Evolutionary conservation across 2,113 vertebrate genomes (phyloP).

Genomic region (Calyptommatus sinebrachiatus): DNA sequence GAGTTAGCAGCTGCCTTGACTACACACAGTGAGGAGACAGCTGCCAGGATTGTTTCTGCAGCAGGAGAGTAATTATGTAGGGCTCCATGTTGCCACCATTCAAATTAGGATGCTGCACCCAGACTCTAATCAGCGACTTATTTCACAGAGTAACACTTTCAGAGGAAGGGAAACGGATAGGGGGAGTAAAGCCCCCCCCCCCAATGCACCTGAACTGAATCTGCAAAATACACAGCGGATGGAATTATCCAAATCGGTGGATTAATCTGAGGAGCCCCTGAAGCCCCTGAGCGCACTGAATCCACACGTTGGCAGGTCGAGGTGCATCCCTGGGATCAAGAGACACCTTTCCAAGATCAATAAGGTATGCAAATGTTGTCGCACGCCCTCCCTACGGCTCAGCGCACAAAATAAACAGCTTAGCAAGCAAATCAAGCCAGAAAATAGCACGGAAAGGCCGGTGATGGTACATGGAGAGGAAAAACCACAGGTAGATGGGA

Average conservation of each 20-base stretch:
- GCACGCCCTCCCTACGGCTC: background rate
- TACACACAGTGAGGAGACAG: no score
- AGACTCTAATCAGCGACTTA: background rate
- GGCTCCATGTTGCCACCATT: background rate
- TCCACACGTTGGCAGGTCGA: background rate
- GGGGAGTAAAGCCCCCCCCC: no score
- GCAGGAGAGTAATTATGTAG: conserved; percentile 4
- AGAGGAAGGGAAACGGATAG: no score
- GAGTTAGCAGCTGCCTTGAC: background rate
- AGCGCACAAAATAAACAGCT: background rate
- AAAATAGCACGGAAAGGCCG: no score
- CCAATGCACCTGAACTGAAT: background rate
- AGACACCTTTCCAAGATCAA: background rate
- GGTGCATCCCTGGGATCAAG: background rate
- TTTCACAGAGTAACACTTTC: background rate
- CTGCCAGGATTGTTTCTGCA: background rate
- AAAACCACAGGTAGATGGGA: background rate
- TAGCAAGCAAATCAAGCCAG: background rate
- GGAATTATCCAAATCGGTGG: background rate
- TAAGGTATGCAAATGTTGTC: background rate
- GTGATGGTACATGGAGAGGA: background rate
- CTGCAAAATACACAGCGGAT: background rate
- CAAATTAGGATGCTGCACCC: background rate
- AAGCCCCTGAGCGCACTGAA: background rate
- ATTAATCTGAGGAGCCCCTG: background rate